phyloP scores from a whole-genome alignment of 2,797 vertebrate species.

The Adelosebastes latens region DNA sequence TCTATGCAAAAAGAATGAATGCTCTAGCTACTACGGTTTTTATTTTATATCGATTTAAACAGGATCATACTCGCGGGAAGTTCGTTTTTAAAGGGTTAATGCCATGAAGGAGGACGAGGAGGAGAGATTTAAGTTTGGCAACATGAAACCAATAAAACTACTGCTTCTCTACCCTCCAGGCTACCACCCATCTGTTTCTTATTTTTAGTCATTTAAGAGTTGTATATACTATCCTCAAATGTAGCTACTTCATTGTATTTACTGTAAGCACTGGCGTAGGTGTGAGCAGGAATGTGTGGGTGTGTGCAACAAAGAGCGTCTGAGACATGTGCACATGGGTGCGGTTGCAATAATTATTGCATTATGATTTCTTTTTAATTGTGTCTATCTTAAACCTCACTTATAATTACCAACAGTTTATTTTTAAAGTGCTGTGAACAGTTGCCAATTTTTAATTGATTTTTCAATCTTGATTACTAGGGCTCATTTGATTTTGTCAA shows the following conservation, averaged over 20 bases:
- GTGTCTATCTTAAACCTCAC: not conserved
- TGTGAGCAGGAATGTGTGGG: not conserved
- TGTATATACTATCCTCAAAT: not conserved
- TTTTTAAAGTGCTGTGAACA: not conserved
- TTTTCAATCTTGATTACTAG: not conserved
- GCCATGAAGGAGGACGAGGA: not conserved
- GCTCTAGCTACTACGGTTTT: no score
- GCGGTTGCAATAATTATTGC: not conserved
- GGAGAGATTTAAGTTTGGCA: not conserved
- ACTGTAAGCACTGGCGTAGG: constrained; percentile 7
- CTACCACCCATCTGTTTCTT: not conserved
- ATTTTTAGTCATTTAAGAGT: not conserved
- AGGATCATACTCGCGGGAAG: no score
- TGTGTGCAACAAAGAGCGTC: not conserved
- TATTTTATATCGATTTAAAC: no score
- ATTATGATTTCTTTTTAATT: not conserved
- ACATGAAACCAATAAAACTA: not conserved
- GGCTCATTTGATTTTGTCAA: no score
- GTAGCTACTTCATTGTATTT: constrained; percentile 2
- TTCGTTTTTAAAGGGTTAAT: not conserved
- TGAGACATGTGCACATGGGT: not conserved
- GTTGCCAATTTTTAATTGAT: not conserved
- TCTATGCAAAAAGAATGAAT: no score
- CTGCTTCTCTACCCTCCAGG: not conserved
- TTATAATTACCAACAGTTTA: not conserved